Evolutionary conservation across 2,797 vertebrate species (phyloP).

Genomic region (Paedocypris micromegethes): DNA sequence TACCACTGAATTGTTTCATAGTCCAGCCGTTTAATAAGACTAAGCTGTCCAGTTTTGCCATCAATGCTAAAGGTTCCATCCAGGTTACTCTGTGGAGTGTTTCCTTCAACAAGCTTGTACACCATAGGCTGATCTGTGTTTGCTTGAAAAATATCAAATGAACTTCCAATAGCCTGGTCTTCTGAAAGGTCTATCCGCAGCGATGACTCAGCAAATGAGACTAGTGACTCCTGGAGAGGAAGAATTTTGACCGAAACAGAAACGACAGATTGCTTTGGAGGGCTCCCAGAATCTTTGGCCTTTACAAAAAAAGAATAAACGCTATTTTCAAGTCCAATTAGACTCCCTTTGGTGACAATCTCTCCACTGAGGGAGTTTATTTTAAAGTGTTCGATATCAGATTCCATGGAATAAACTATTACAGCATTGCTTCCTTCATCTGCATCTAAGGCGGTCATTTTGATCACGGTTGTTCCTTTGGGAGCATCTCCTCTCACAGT

Average conservation of each 20-base stretch:
- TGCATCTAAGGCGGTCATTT: constrained; percentile 73
- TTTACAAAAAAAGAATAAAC: constrained; percentile 75
- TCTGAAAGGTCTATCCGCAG: constrained; percentile 71
- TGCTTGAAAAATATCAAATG: constrained; percentile 69
- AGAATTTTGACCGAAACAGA: constrained; percentile 75
- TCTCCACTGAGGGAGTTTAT: constrained; percentile 68
- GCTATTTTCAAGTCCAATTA: constrained; percentile 76
- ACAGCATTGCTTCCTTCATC: constrained; percentile 82
- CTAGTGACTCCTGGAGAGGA: constrained; percentile 60
- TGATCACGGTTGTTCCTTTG: constrained; percentile 69
- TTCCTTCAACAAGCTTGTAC: constrained; percentile 73
- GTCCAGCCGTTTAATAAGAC: constrained; percentile 75
- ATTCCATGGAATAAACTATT: constrained; percentile 71
- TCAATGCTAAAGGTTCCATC: constrained; percentile 75
- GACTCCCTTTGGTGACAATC: constrained; percentile 75
- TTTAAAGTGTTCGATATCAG: constrained; percentile 73
- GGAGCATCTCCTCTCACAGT: constrained; percentile 66
- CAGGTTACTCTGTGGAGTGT: constrained; percentile 74
- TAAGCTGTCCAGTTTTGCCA: constrained; percentile 69
- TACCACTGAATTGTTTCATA: constrained; percentile 78
- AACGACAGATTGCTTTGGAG: constrained; percentile 67
- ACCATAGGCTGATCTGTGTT: constrained; percentile 61
- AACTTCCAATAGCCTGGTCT: constrained; percentile 69
- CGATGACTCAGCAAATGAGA: constrained; percentile 73
- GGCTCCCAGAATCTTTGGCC: constrained; percentile 72